Evolutionary conservation across 2,113 vertebrate genomes (phyloP), one percentile per base, ranked within the genome.

Genomic region (Oryzias curvinotus): DNA sequence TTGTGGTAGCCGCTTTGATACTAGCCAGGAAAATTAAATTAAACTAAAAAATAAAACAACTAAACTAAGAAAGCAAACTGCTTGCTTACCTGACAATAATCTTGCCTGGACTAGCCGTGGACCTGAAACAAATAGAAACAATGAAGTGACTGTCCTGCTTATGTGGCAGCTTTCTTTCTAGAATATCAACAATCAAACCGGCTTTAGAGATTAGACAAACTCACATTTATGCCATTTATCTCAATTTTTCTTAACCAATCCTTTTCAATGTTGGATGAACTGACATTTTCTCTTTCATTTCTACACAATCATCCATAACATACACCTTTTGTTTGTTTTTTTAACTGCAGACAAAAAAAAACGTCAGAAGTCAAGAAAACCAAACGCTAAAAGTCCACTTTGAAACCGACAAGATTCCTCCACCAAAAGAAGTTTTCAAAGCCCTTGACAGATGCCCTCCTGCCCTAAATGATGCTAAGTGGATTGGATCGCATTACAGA

Each of bases 21-120:
- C 21, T 23, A 23, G 12, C 0, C 8, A 36, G 30, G 10, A 36
- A 36, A 10, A 3, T 12, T 12, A 36, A 36, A 36, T 8, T 7
- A 28, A 5, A 28, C 26, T 28, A 28, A 28, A 53, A 60, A 50
- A 57, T n/a, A n/a, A 17, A 1, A 5, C 18, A 7, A 42, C 73
- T 76, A 52, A 49, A 51, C 81, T 80, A n/a, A 30, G 4, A 53
- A 73, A 18, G 53, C 70, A 64, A 45, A 51, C 74, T 74, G 79
- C 82, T 90, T 84, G 74, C 88, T 93, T 91, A 93, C 88, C 92
- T 92, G 92, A 92, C 88, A 94, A 87, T 81, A 91, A 89, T 85
- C 90, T 90, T 86, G 90, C 89, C 88, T 93, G 87, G 86, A 83
- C 89, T 85, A 91, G 59, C 65, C 52, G 47, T 15, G 87, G 83